Conservation (phyloP, 2,888 invertebrate genomes). For the Patella pellucida region DNA sequence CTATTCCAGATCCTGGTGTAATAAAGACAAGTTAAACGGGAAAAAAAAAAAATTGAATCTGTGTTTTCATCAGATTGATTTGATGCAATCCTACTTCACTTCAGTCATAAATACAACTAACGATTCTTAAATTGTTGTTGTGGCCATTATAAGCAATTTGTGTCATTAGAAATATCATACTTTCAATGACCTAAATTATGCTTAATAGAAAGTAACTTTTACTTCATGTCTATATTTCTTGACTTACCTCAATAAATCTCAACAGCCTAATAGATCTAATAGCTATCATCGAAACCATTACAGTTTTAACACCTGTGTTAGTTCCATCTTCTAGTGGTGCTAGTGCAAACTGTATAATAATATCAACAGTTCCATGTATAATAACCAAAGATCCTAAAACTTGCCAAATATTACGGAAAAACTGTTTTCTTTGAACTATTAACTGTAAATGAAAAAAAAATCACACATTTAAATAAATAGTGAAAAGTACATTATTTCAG, state of each 20-base stretch:
- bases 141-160: too few relatives aligned
- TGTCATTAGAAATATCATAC: too few relatives aligned
- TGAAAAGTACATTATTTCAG: background rate
- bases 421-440: constrained; percentile 56
- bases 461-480: background rate
- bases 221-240: too few relatives aligned
- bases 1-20: too few relatives aligned
- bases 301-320: constrained; percentile 27
- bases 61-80: too few relatives aligned
- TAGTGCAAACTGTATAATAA: constrained; percentile 54
- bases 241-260: constrained; percentile 57
- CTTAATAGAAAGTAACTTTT: too few relatives aligned
- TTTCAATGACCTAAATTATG: too few relatives aligned
- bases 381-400: constrained; percentile 75
- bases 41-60: too few relatives aligned
- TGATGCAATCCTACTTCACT: too few relatives aligned
- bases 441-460: constrained; percentile 39
- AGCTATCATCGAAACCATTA: constrained; percentile 45
- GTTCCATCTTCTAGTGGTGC: constrained; percentile 47
- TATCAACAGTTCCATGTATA: constrained; percentile 73
- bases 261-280: constrained; percentile 50
- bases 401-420: constrained; percentile 76
- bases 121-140: too few relatives aligned
- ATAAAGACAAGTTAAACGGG: too few relatives aligned
- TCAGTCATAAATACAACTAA: too few relatives aligned